phyloP scores from a whole-genome alignment of 2,797 vertebrate genomes.

The Typhlichthys subterraneus region DNA sequence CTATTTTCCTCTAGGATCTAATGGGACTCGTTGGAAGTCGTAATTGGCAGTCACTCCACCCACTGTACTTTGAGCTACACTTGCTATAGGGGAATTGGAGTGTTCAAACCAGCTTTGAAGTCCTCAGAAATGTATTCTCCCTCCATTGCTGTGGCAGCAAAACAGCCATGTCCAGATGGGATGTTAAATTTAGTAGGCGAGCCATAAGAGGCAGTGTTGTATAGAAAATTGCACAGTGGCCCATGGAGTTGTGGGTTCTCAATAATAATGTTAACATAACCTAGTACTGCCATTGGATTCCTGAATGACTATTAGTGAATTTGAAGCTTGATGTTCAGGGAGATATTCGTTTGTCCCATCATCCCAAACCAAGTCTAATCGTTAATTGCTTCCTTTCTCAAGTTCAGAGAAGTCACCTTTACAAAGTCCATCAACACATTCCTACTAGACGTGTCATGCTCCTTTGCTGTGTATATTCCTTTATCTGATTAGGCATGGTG shows the following conservation, averaged over 20 bases:
- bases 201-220: slow-evolving; percentile 48
- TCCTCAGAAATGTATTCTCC: slow-evolving; percentile 78
- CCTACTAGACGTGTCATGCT: slow-evolving; percentile 12
- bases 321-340: slow-evolving; percentile 45
- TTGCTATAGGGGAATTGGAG: slow-evolving; percentile 78
- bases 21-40: slow-evolving; percentile 83
- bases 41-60: slow-evolving; percentile 87
- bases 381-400: slow-evolving; percentile 41
- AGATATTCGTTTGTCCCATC: slow-evolving; percentile 44
- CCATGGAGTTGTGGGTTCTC: slow-evolving; percentile 35
- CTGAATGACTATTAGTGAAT: slow-evolving; percentile 36
- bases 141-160: slow-evolving; percentile 61
- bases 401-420: slow-evolving; percentile 17
- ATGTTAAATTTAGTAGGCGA: slow-evolving; percentile 56
- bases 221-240: slow-evolving; percentile 18
- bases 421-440: slow-evolving; percentile 15
- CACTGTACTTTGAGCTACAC: slow-evolving; percentile 78
- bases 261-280: slow-evolving; percentile 44
- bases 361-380: slow-evolving; percentile 40
- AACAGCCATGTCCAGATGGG: slow-evolving; percentile 59
- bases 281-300: slow-evolving; percentile 17
- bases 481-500: slow-evolving; percentile 7
- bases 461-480: slow-evolving; percentile 6
- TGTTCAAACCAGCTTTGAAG: slow-evolving; percentile 84
- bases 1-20: slow-evolving; percentile 79